Percentiles rank a stretch among this genome's conserved stretches.
Evolutionary conservation across 2,888 invertebrate genomes (phyloP).

Genomic region (Apomyelois bistriatella): DNA sequence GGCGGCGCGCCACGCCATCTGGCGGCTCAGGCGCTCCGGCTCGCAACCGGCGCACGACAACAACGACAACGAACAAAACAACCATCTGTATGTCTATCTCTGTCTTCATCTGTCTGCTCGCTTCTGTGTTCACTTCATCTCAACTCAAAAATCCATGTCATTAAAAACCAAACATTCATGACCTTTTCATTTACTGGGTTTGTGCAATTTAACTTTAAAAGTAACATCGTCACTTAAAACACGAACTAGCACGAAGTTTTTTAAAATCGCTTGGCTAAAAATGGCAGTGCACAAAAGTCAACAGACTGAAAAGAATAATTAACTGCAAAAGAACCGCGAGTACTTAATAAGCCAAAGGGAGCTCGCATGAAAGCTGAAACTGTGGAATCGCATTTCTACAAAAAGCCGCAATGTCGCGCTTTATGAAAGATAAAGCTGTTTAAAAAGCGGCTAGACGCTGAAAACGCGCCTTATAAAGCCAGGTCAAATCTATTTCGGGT

Average conservation of each 20-base stretch:
- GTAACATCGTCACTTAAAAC: background rate
- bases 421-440: conserved; percentile 32
- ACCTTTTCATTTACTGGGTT: background rate
- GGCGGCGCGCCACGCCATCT: conserved; percentile 86
- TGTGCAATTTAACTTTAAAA: background rate
- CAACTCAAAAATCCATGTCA: conserved; percentile 13
- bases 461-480: conserved; percentile 36
- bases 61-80: conserved; percentile 77
- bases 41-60: conserved; percentile 73
- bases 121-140: conserved; percentile 30
- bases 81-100: conserved; percentile 76
- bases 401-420: conserved; percentile 24
- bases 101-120: conserved; percentile 46
- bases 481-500: conserved; percentile 45
- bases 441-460: conserved; percentile 36
- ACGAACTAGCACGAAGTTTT: conserved; percentile 9
- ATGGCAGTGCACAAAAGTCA: conserved; percentile 4
- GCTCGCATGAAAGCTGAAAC: conserved; percentile 17
- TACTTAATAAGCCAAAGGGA: conserved; percentile 17
- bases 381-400: conserved; percentile 21
- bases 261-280: background rate
- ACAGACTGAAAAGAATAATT: conserved; percentile 14
- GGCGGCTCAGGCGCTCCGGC: conserved; percentile 82
- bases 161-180: background rate
- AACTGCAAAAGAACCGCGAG: conserved; percentile 14